Percentiles rank a stretch among this genome's conserved stretches.
Evolutionary conservation across 2,888 invertebrate genomes (phyloP).

Genomic region (Junonia oenone): DNA sequence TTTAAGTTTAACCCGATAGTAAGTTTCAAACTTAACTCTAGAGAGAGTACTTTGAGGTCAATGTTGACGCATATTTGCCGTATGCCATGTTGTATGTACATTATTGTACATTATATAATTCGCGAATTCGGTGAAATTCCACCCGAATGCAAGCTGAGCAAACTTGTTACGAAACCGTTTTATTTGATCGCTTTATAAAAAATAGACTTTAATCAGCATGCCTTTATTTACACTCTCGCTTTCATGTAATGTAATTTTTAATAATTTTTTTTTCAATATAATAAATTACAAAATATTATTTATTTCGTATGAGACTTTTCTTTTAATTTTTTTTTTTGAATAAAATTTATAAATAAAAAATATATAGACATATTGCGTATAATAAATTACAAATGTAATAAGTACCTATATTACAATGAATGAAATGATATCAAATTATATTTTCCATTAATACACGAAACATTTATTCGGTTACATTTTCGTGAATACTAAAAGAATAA

Average conservation of each 20-base stretch:
- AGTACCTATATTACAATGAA: too few species aligned
- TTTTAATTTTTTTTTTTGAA: too few species aligned
- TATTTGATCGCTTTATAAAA: background rate
- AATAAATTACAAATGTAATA: too few species aligned
- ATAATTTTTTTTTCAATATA: background rate
- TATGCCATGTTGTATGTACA: background rate
- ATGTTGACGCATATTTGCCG: constrained; percentile 17
- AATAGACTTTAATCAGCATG: background rate
- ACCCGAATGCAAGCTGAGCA: constrained; percentile 1
- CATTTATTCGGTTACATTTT: too few species aligned
- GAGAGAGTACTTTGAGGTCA: constrained; percentile 17
- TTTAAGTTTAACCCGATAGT: too few species aligned
- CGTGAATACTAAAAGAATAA: too few species aligned
- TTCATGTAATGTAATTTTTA: background rate
- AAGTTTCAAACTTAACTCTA: background rate
- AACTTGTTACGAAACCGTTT: background rate
- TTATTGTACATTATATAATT: constrained; percentile 18
- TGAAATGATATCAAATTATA: too few species aligned
- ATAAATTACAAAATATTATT: too few species aligned
- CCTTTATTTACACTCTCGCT: background rate
- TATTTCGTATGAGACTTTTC: too few species aligned
- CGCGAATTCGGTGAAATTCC: constrained; percentile 12
- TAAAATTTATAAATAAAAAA: too few species aligned
- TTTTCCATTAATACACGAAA: too few species aligned
- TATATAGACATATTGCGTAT: too few species aligned